Conservation (phyloP, 2,888 invertebrate species). For the Eulithis prunata region DNA sequence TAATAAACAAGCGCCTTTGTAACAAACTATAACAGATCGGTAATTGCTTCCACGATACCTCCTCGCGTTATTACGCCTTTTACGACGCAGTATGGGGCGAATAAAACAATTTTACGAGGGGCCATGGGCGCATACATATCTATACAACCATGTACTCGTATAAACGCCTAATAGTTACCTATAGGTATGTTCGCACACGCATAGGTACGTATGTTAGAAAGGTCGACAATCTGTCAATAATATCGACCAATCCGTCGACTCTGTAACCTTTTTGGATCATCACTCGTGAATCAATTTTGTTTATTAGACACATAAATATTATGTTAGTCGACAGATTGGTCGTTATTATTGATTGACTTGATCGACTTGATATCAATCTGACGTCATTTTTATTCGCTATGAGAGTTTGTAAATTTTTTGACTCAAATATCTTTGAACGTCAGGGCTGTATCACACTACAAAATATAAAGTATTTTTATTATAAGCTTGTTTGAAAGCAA, state of each 20-base stretch:
- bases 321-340: no score
- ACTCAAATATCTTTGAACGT: no score
- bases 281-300: no score
- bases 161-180: constrained; percentile 17
- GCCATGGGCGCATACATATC: constrained; percentile 78
- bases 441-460: no score
- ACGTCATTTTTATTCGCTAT: no score
- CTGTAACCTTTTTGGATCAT: background rate
- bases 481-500: no score
- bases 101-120: constrained; percentile 85
- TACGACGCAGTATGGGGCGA: constrained; percentile 84
- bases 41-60: constrained; percentile 84
- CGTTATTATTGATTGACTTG: no score
- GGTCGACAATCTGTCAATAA: background rate
- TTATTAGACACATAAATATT: no score
- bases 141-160: constrained; percentile 53
- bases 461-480: no score
- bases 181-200: constrained; percentile 40
- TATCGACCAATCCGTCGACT: constrained; percentile 16
- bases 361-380: no score
- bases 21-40: constrained; percentile 85
- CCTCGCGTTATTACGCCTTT: constrained; percentile 84
- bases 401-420: no score
- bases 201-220: constrained; percentile 22
- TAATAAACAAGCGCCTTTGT: constrained; percentile 84